phyloP scores from a whole-genome alignment of 2,113 vertebrate species.

The Phasianus colchicus region DNA sequence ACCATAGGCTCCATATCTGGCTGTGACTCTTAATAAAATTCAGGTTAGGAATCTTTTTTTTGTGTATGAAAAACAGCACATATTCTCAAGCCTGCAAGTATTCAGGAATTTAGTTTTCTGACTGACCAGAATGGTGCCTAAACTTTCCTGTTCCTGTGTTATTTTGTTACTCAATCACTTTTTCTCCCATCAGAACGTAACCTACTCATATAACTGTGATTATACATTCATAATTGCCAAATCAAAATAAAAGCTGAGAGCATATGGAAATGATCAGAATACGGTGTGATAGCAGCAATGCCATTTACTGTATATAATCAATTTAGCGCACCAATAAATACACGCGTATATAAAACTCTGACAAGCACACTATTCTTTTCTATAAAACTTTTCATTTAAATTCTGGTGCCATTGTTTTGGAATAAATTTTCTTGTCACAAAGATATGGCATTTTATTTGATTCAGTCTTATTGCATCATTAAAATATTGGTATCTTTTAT shows the following conservation, averaged over 20 bases:
- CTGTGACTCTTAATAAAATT: neutral
- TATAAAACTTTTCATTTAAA: constrained; percentile 79
- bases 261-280: constrained; percentile 81
- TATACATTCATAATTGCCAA: constrained; percentile 74
- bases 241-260: constrained; percentile 70
- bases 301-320: constrained; percentile 79
- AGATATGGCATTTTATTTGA: constrained; percentile 79
- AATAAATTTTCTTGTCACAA: constrained; percentile 79
- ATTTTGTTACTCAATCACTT: constrained; percentile 30
- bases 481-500: constrained; percentile 83
- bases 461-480: constrained; percentile 78
- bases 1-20: neutral
- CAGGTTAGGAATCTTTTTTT: neutral
- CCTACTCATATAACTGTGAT: constrained; percentile 49
- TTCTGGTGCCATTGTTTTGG: constrained; percentile 74
- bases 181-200: constrained; percentile 25
- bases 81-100: neutral
- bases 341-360: constrained; percentile 62
- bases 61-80: neutral
- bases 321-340: constrained; percentile 79
- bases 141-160: neutral
- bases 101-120: neutral
- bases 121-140: neutral
- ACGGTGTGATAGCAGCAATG: constrained; percentile 74
- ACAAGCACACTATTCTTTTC: constrained; percentile 65